Evolutionary conservation across 1,140 invertebrate genomes (phyloP).

Genomic region (Phthorimaea operculella): DNA sequence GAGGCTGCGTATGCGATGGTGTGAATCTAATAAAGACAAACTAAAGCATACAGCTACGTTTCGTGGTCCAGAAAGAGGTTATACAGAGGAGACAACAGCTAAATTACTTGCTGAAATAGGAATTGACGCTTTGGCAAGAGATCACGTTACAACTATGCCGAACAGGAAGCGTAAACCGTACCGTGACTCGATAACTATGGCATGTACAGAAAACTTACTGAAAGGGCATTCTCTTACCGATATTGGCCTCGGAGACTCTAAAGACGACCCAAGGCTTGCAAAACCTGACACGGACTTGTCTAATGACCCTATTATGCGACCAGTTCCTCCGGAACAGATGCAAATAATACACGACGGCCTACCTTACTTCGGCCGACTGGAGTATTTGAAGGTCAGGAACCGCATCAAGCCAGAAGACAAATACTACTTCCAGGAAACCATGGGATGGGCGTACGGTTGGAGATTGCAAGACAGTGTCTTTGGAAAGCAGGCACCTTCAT

Average conservation of each 20-base stretch:
- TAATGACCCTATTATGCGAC: conserved; percentile 42
- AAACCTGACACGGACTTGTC: conserved; percentile 28
- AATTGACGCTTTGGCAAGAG: conserved; percentile 33
- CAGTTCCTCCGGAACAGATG: conserved; percentile 30
- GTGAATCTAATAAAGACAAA: conserved; percentile 29
- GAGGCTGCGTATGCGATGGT: conserved; percentile 39
- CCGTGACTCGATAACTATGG: conserved; percentile 31
- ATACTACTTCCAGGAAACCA: conserved; percentile 42
- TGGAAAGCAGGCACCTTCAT: conserved; percentile 7
- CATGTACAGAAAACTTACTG: conserved; percentile 26
- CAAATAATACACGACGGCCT: conserved; percentile 40
- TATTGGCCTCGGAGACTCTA: conserved; percentile 34
- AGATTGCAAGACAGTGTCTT: conserved; percentile 7
- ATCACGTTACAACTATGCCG: conserved; percentile 27
- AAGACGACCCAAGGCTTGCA: conserved; percentile 32
- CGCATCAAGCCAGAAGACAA: conserved; percentile 36
- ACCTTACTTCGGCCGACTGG: conserved; percentile 26
- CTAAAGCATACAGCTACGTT: conserved; percentile 41
- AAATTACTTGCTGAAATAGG: conserved; percentile 35
- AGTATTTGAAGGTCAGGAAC: conserved; percentile 31
- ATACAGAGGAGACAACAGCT: conserved; percentile 39
- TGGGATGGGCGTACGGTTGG: conserved; percentile 19
- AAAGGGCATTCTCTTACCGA: conserved; percentile 38
- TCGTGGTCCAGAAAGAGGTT: conserved; percentile 33
- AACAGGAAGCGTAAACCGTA: conserved; percentile 30